Conservation (phyloP, 2,113 vertebrate species). For the Lycaon pictus region DNA sequence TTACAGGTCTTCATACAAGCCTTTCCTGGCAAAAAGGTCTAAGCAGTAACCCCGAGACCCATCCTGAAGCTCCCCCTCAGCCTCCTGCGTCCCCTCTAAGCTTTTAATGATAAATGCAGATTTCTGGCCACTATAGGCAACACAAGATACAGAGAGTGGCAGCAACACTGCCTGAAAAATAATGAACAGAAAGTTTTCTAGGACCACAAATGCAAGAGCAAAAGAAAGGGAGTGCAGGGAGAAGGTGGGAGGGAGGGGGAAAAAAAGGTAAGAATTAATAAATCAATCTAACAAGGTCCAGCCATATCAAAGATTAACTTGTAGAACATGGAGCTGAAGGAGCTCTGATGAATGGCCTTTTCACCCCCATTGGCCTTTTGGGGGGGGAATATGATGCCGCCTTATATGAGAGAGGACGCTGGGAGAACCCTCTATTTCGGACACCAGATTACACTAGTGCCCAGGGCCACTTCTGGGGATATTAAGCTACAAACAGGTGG, state of each 20-base stretch:
- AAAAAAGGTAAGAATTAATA: background rate
- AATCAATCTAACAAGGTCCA: background rate
- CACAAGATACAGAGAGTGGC: background rate
- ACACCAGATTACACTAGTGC: background rate
- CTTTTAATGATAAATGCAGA: background rate
- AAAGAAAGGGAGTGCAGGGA: background rate
- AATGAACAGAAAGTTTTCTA: conserved; percentile 8
- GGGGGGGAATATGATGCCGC: background rate
- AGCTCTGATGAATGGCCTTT: background rate
- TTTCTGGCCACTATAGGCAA: background rate
- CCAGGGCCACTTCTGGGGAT: background rate
- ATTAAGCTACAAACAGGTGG: background rate
- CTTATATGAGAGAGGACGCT: background rate
- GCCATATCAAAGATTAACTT: background rate
- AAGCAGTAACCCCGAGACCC: background rate
- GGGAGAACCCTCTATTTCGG: background rate
- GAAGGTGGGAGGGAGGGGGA: background rate
- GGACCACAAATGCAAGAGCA: background rate
- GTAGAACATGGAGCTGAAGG: background rate
- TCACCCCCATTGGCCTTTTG: background rate
- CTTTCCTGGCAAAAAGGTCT: background rate
- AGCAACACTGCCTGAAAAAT: conserved; percentile 29
- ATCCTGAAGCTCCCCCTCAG: background rate
- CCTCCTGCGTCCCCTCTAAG: background rate
- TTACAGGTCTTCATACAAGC: background rate